A percentile compares a stretch with the other conserved stretches of the same genome.
Evolutionary conservation across 2,113 vertebrate genomes (phyloP).

Genomic region (Coregonus clupeaformis): DNA sequence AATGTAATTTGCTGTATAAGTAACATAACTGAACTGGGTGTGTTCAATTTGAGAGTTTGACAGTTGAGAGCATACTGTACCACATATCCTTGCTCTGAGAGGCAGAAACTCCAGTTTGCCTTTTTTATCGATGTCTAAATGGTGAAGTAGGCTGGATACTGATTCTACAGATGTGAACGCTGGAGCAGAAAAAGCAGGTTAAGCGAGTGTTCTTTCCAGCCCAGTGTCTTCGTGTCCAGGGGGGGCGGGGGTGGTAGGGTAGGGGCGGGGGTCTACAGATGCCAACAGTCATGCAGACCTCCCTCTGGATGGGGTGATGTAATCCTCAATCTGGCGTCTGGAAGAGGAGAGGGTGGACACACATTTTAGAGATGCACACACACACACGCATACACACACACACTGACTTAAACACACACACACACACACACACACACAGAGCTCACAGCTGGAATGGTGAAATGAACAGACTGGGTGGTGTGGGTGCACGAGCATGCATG

Average conservation of each 20-base stretch:
- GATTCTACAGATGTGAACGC: not conserved
- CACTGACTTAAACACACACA: not conserved
- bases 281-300: not conserved
- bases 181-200: constrained; percentile 17
- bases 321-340: not conserved
- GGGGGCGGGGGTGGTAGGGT: not conserved
- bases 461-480: not conserved
- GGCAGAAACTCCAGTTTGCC: no score
- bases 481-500: not conserved
- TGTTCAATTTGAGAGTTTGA: no score
- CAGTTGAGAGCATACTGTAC: no score
- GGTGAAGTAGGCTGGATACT: not conserved
- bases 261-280: no score
- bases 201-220: constrained; percentile 17
- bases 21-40: no score
- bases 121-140: no score
- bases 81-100: no score
- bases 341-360: not conserved
- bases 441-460: not conserved
- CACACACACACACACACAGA: not conserved
- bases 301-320: not conserved
- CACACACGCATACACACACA: not conserved
- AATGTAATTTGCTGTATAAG: no score
- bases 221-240: not conserved
- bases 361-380: not conserved